phyloP scores from a whole-genome alignment of 2,113 vertebrate genomes.

The Ellobius talpinus region DNA sequence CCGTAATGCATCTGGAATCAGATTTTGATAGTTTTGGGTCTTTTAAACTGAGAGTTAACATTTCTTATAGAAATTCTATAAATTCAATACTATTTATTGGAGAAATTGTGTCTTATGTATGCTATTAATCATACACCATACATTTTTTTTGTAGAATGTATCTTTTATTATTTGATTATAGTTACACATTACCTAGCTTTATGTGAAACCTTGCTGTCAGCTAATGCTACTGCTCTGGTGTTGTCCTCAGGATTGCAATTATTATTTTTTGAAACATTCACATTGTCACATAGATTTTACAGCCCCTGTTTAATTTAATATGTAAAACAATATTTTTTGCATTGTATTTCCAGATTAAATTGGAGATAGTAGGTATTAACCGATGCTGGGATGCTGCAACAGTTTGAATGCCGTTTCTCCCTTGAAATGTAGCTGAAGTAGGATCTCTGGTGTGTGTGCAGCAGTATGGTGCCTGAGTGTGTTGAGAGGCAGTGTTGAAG shows the following conservation, averaged over 20 bases:
- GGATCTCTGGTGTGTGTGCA: not conserved
- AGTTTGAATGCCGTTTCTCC: not conserved
- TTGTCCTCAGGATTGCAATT: not conserved
- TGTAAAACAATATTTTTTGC: not conserved
- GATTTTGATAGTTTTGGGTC: not conserved
- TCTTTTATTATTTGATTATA: not conserved
- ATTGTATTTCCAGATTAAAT: not conserved
- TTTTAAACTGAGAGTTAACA: not conserved
- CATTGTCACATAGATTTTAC: not conserved
- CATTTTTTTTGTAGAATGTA: not conserved
- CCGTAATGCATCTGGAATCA: not conserved
- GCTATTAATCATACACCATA: not conserved
- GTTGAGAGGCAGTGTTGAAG: not conserved
- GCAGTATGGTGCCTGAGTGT: not conserved
- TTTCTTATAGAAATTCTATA: not conserved
- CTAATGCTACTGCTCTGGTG: not conserved
- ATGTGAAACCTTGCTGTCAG: not conserved
- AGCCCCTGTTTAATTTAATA: not conserved
- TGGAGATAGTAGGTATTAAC: not conserved
- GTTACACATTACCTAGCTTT: not conserved
- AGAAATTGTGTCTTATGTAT: not conserved
- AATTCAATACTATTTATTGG: not conserved
- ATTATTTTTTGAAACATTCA: not conserved
- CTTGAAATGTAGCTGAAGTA: not conserved
- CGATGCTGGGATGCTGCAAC: not conserved